Conservation (phyloP, 2,888 invertebrate species). For the Antheraea yamamai region DNA sequence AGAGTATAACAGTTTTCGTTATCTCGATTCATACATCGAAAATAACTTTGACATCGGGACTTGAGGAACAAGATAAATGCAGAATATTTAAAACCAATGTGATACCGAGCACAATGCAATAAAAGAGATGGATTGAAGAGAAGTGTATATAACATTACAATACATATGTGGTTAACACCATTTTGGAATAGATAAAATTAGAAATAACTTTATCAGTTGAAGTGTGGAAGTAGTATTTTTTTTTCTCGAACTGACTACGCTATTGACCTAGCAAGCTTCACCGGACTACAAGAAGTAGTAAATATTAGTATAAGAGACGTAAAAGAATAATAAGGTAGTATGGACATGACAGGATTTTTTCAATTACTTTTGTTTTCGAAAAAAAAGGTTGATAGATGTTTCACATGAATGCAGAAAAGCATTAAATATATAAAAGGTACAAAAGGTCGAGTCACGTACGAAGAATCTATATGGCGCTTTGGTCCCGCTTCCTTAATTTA, state of each 20-base stretch:
- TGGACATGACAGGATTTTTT: background rate
- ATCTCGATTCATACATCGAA: background rate
- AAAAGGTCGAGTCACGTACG: slow-evolving; percentile 11
- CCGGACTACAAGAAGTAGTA: no score
- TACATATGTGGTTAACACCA: background rate
- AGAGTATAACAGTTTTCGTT: no score
- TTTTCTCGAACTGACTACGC: no score
- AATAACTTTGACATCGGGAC: background rate
- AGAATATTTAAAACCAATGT: background rate
- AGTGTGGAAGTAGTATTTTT: background rate
- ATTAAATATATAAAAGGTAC: background rate
- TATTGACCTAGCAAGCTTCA: no score
- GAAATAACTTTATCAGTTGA: background rate
- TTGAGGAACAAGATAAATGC: background rate
- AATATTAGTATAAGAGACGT: no score
- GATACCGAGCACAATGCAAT: background rate
- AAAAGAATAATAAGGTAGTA: no score
- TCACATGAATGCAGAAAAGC: background rate
- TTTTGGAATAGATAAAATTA: background rate
- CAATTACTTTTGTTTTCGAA: background rate
- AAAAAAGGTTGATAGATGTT: background rate
- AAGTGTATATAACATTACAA: background rate
- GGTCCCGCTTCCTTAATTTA: background rate
- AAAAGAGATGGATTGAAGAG: background rate
- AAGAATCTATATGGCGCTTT: slow-evolving; percentile 3